Percentiles rank a stretch among this genome's conserved stretches.
Evolutionary conservation across 1,140 invertebrate genomes (phyloP).

Genomic region (Drosophila repletoides): DNA sequence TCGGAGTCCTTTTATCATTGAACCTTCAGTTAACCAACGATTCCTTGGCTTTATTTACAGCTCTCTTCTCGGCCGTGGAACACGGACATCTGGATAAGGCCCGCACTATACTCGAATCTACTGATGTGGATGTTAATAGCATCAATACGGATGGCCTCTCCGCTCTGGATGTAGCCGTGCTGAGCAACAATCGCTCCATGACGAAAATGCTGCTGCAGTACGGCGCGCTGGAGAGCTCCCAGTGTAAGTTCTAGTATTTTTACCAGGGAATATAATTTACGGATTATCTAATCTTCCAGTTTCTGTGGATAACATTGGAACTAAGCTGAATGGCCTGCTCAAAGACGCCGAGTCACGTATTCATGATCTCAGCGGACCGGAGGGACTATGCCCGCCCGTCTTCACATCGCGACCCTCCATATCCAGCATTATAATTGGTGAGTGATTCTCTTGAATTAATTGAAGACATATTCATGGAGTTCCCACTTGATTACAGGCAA

Average conservation of each 20-base stretch:
- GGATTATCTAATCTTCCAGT: slow-evolving; percentile 83
- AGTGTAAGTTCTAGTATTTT: slow-evolving; percentile 91
- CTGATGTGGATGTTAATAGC: slow-evolving; percentile 95
- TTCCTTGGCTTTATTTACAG: slow-evolving; percentile 84
- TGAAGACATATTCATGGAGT: slow-evolving; percentile 2
- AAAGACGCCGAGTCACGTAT: slow-evolving; percentile 91
- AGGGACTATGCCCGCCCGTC: slow-evolving; percentile 63
- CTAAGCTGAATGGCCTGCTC: slow-evolving; percentile 88
- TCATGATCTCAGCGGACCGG: slow-evolving; percentile 86
- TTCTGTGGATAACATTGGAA: slow-evolving; percentile 88
- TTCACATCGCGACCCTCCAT: slow-evolving; percentile 77
- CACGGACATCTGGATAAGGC: slow-evolving; percentile 96
- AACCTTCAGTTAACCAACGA: background rate
- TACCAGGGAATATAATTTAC: slow-evolving; percentile 88
- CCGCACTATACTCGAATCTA: slow-evolving; percentile 93
- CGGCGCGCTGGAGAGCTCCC: slow-evolving; percentile 93
- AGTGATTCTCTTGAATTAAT: slow-evolving; percentile 27
- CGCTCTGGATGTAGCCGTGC: slow-evolving; percentile 94
- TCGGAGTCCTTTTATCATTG: background rate
- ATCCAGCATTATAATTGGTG: slow-evolving; percentile 82
- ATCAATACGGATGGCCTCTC: slow-evolving; percentile 94
- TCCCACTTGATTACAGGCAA: slow-evolving; percentile 56
- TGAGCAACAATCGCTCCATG: slow-evolving; percentile 93
- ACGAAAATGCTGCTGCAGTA: slow-evolving; percentile 93
- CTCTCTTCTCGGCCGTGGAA: slow-evolving; percentile 95